phyloP scores from a whole-genome alignment of 30 jellyfish, hydroid and myxozoan genomes.

The Mastigias papua region DNA sequence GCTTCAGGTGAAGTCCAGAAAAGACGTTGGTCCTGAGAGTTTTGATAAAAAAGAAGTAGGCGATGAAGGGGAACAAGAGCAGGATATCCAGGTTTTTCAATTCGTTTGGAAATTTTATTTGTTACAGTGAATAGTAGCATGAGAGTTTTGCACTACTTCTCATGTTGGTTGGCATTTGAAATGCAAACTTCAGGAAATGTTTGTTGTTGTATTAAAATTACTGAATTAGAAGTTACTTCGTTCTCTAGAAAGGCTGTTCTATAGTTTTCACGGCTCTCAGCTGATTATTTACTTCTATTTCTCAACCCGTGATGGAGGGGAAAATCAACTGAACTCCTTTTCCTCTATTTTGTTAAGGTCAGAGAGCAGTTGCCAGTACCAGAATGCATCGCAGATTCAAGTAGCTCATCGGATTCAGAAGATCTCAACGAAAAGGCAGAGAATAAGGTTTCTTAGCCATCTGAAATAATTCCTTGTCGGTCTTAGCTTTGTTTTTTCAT shows the following conservation, averaged over 20 bases:
- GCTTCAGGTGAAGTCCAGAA: neutral
- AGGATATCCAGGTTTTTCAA: conserved; percentile 41
- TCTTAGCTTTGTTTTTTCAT: too few relatives aligned
- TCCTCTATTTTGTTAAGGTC: neutral
- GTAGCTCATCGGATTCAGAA: conserved; percentile 65
- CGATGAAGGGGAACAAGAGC: conserved; percentile 28
- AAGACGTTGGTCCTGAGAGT: conserved; percentile 4
- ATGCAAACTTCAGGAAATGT: too few relatives aligned
- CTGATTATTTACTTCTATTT: neutral
- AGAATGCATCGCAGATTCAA: conserved; percentile 29
- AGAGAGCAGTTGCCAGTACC: conserved; percentile 13
- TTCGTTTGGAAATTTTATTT: neutral
- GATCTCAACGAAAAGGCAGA: conserved; percentile 34
- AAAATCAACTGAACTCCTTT: too few relatives aligned
- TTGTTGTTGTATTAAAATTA: too few relatives aligned
- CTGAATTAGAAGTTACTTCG: too few relatives aligned
- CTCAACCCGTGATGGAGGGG: neutral
- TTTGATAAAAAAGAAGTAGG: conserved; percentile 26
- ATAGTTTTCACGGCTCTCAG: too few relatives aligned
- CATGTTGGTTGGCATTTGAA: too few relatives aligned
- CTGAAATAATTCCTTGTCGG: neutral
- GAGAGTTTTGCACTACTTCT: too few relatives aligned
- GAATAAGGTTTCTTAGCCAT: neutral
- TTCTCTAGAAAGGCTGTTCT: too few relatives aligned
- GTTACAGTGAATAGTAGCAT: too few relatives aligned